phyloP scores from a whole-genome alignment of 2,888 invertebrate species.

The Callyntrura sp. region DNA sequence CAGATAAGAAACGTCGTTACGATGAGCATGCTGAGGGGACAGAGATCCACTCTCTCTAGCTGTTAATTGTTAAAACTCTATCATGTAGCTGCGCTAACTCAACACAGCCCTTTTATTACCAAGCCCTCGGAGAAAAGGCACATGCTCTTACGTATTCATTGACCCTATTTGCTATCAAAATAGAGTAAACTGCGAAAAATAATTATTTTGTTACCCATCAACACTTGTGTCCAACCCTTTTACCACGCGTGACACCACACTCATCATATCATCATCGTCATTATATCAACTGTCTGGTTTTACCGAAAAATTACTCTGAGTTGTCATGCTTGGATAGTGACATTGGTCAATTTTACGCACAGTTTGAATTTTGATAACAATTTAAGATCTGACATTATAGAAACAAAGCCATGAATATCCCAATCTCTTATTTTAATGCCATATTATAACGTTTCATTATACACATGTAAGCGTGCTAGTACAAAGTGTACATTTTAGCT shows the following conservation, averaged over 20 bases:
- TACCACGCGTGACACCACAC: not conserved
- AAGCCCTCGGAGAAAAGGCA: conserved; percentile 52
- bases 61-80: not conserved
- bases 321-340: too few species aligned
- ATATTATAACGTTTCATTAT: too few species aligned
- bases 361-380: too few species aligned
- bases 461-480: too few species aligned
- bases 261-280: too few species aligned
- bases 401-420: too few species aligned
- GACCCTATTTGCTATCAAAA: conserved; percentile 41
- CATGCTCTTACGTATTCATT: conserved; percentile 61
- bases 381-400: too few species aligned
- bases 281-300: too few species aligned
- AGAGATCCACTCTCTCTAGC: not conserved
- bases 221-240: conserved; percentile 10
- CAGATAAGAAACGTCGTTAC: not conserved
- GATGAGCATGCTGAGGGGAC: not conserved
- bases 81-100: not conserved
- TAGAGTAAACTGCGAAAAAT: conserved; percentile 36
- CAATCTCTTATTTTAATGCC: too few species aligned
- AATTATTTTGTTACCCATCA: conserved; percentile 33
- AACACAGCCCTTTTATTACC: not conserved
- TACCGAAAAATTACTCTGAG: too few species aligned
- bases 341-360: too few species aligned
- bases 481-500: too few species aligned